Evolutionary conservation across 2,888 invertebrate species (phyloP), one percentile per base, ranked within the genome.

Genomic region (Unio delphinus): DNA sequence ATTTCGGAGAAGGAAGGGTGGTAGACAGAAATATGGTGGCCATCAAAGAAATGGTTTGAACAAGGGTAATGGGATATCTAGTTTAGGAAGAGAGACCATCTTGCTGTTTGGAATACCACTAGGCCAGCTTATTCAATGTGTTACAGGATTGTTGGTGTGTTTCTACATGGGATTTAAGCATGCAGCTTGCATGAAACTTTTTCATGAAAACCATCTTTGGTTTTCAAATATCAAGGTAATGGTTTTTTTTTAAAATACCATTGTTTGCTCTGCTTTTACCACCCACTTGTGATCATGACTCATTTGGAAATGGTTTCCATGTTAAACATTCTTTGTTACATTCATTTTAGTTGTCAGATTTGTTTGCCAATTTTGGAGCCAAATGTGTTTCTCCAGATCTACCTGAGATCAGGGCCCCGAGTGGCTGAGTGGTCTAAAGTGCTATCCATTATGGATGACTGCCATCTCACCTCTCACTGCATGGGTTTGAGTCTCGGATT

Each of bases 151-250:
- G 20, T 28, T 79, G 30, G 59, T 79, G 61, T 81, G 81, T 68
- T 68, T 80, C 28, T 81, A 75, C 62, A 71, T 80, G 59, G 84
- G 85, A 63, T 83, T 78, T 64, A 79, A 78, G 56, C 83, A 87
- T 73, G 76, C 86, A 5, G 74, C 72, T 59, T 88, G 86, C 67
- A 81, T 88, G 80, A 80, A 83, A 62, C 82, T 83, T n/a, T 80
- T 91, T 28, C 91, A 91, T 77, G 91, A 91, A 76, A 90, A 89
- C 72, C 82, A 89, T 55, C 80, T 91, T 68, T 91, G 90, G 90
- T 91, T 91, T 77, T 84, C 90, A 2, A 89, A 90, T 73, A 90
- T 90, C 45, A 86, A 87, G 87, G 90, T 90, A 76, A 75, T 72
- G 55, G 23, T 54, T 30, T 11, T 26, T 61, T 59, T 15, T 45